These are phyloP conservation scores for Thymelicus lineola DNA, from an alignment of 2,888 invertebrate genomes.

Conservation along the genomic window DNA sequence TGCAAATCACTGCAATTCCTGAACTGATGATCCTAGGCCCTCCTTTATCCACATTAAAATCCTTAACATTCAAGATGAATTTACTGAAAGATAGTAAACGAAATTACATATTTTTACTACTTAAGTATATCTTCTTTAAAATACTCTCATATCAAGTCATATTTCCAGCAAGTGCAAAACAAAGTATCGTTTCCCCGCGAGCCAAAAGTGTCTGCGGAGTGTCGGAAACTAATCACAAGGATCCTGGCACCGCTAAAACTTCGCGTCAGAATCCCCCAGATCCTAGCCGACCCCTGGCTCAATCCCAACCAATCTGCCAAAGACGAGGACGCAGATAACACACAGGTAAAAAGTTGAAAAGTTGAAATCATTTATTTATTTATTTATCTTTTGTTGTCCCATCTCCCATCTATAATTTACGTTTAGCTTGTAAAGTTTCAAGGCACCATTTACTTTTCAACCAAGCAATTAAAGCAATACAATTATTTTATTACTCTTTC, in stretches of 20 bases:
- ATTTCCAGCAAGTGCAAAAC: slow-evolving; percentile 88
- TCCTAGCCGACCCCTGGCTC: slow-evolving; percentile 89
- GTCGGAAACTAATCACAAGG: slow-evolving; percentile 88
- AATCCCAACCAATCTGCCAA: slow-evolving; percentile 68
- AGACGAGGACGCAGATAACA: slow-evolving; percentile 64
- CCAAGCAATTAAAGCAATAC: too few species aligned
- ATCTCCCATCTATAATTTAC: too few species aligned
- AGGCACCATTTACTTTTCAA: too few species aligned
- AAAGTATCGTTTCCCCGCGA: slow-evolving; percentile 88
- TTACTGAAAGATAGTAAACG: too few species aligned
- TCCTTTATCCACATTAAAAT: too few species aligned
- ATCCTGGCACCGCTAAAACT: slow-evolving; percentile 89
- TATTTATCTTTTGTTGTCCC: too few species aligned
- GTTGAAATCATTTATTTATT: too few species aligned
- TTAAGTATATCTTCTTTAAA: not conserved
- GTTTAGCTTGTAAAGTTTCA: too few species aligned
- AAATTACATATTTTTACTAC: too few species aligned
- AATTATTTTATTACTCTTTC: slow-evolving; percentile 45
- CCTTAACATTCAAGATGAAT: too few species aligned
- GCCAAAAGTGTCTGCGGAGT: slow-evolving; percentile 87
- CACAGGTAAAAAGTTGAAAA: slow-evolving; percentile 41
- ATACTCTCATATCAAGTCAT: not conserved
- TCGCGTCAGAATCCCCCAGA: slow-evolving; percentile 87
- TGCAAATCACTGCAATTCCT: too few species aligned
- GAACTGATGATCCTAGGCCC: too few species aligned